Evolutionary conservation across 2,888 invertebrate species (phyloP).

Genomic region (Eustalomyia histrio): DNA sequence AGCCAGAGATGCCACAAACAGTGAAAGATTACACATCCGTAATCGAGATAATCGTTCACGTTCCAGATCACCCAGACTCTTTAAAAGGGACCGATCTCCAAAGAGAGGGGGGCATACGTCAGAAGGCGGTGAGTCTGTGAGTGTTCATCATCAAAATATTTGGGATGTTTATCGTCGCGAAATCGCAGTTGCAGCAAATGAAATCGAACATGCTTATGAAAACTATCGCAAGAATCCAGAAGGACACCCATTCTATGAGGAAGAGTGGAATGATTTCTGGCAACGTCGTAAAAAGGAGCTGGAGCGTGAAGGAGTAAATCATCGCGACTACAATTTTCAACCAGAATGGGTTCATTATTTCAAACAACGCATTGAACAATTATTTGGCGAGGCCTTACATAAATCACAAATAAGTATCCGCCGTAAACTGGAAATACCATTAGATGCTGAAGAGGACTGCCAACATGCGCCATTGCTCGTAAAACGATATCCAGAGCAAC

Average conservation of each 20-base stretch:
- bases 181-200: slow-evolving; percentile 50
- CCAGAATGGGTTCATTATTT: slow-evolving; percentile 91
- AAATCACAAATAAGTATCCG: slow-evolving; percentile 61
- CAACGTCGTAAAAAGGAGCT: slow-evolving; percentile 87
- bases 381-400: slow-evolving; percentile 85
- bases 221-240: slow-evolving; percentile 84
- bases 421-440: slow-evolving; percentile 57
- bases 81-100: background rate
- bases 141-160: slow-evolving; percentile 38
- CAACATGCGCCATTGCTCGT: background rate
- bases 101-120: background rate
- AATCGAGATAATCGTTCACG: slow-evolving; percentile 11
- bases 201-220: slow-evolving; percentile 81
- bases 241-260: slow-evolving; percentile 89
- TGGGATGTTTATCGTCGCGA: slow-evolving; percentile 66
- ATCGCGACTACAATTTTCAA: slow-evolving; percentile 88
- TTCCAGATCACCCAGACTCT: slow-evolving; percentile 45
- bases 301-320: slow-evolving; percentile 79
- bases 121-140: background rate
- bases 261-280: slow-evolving; percentile 93
- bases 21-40: background rate
- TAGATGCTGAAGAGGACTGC: slow-evolving; percentile 60
- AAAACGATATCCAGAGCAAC: background rate
- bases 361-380: slow-evolving; percentile 87
- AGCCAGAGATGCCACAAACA: background rate